Base-by-base conservation (phyloP, 1,140 invertebrate genomes). In the Leptopilina boulardi region DNA sequence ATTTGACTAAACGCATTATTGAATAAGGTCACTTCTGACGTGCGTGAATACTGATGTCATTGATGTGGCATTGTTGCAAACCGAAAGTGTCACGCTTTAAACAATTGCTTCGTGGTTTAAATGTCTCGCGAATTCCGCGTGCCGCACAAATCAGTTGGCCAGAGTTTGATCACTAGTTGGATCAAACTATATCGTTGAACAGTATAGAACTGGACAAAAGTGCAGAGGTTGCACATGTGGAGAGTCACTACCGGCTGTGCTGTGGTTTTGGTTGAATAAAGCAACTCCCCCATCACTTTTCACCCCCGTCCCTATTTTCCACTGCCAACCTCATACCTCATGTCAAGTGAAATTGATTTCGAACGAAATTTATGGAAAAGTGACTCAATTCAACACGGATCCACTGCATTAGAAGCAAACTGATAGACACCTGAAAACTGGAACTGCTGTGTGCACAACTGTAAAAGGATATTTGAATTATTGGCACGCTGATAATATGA, bases 91-190 rank as follows among this genome's bases (percentile, higher is more conserved):
- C 8, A 38, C n/a, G n/a, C n/a, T 51, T 47, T 73, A 70, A 47
- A 74, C 21, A 77, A 41, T 70, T 71, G 59, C 51, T 70, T 74
- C 76, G 73, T 56, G 77, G 15, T 10, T n/a, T 54, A 19, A 56
- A 15, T 73, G 74, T 47, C 75, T 38, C n/a, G n/a, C 42, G 42
- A 15, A 19, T 73, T 44, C 34, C n/a, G 6, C 44, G 59, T 74
- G 44, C 21, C 18, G 44, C 0, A 56, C 18, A 70, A 19, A 71
- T 15, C 34, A 41, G 30, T 44, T 74, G 47, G 21, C n/a, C 1
- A 1, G 56, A 26, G 21, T 10, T 26, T 59, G 56, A 59, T 59
- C 19, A 21, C 23, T 59, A 13, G 19, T 59, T 23, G 19, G 23
- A 59, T 59, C 10, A 59, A 59, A 59, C 21, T 59, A 59, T 59